Conservation (phyloP, 1,140 invertebrate species). For the Stegodyphus mimosarum region DNA sequence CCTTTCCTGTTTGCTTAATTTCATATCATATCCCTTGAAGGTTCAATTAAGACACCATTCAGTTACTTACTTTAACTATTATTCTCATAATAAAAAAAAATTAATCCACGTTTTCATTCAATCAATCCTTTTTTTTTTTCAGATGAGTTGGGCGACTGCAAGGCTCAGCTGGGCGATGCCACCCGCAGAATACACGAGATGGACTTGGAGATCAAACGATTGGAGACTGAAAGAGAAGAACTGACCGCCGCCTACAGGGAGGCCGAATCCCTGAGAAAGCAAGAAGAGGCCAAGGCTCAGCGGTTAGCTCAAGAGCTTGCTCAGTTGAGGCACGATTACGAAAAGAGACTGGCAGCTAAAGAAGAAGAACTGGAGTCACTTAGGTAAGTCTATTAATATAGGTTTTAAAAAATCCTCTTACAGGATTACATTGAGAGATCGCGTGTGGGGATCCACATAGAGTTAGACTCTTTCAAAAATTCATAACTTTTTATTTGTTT, state of each 20-base stretch:
- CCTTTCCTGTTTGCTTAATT: too few relatives aligned
- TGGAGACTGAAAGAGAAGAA: conserved; percentile 97
- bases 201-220: conserved; percentile 92
- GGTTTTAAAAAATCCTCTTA: neutral
- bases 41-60: too few relatives aligned
- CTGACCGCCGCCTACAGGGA: conserved; percentile 95
- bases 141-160: conserved; percentile 94
- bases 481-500: too few relatives aligned
- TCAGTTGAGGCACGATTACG: conserved; percentile 91
- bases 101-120: too few relatives aligned
- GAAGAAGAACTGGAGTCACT: conserved; percentile 94
- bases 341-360: conserved; percentile 91
- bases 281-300: conserved; percentile 90
- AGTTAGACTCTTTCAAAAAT: too few relatives aligned
- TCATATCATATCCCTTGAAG: too few relatives aligned
- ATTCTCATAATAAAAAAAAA: too few relatives aligned
- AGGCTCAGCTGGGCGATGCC: conserved; percentile 88
- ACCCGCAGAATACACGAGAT: conserved; percentile 94
- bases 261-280: conserved; percentile 93
- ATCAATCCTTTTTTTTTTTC: conserved; percentile 8
- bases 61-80: too few relatives aligned
- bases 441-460: too few relatives aligned
- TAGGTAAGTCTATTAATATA: conserved; percentile 75
- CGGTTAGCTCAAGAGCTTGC: conserved; percentile 87
- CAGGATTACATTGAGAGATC: too few relatives aligned